Conservation (phyloP, 2,797 vertebrate genomes). For the Chromis chromis region DNA sequence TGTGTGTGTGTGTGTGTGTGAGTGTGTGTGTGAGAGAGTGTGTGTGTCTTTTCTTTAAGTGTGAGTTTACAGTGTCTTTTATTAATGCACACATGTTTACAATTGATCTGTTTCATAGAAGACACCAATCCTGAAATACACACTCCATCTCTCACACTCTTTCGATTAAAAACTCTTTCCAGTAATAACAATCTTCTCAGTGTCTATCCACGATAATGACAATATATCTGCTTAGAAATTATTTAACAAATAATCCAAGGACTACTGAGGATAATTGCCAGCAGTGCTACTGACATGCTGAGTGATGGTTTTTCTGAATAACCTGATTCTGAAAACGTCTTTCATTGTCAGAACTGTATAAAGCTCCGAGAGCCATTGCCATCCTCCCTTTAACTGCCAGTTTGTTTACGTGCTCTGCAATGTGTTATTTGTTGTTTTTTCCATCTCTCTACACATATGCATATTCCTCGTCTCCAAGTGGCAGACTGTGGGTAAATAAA, state of each 20-base stretch:
- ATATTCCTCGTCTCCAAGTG: slow-evolving; percentile 8
- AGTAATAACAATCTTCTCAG: background rate
- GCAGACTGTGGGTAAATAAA: slow-evolving; percentile 24
- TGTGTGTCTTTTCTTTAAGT: slow-evolving; percentile 26
- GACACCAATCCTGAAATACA: slow-evolving; percentile 55
- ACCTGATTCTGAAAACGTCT: too few species aligned
- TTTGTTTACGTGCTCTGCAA: background rate
- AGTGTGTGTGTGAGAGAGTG: slow-evolving; percentile 20
- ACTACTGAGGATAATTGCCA: background rate
- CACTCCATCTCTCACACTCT: background rate
- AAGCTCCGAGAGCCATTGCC: background rate
- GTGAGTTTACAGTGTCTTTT: slow-evolving; percentile 29
- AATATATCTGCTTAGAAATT: too few species aligned
- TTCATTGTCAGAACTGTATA: too few species aligned
- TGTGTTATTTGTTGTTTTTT: background rate
- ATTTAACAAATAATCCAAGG: too few species aligned
- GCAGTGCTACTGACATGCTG: background rate
- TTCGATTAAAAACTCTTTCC: too few species aligned
- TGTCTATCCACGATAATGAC: too few species aligned
- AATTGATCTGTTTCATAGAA: slow-evolving; percentile 72
- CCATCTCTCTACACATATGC: background rate
- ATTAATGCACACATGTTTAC: slow-evolving; percentile 58
- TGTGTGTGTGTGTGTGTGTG: slow-evolving; percentile 30
- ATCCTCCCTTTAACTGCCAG: background rate
- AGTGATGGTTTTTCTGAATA: background rate